Base-by-base conservation (phyloP, 1,140 invertebrate genomes). In the Venustaconcha ellipsiformis region DNA sequence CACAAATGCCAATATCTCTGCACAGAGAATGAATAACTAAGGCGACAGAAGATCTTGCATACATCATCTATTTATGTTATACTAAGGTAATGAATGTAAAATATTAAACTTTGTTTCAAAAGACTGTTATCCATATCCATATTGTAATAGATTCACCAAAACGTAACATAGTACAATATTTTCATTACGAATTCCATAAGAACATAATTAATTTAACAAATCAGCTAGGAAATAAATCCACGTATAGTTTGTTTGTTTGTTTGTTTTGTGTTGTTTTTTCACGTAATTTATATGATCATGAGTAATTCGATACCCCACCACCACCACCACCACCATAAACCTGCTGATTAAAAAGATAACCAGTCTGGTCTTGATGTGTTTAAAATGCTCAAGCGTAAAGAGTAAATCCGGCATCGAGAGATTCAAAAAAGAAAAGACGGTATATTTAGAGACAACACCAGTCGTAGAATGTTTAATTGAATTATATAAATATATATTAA, bases 1-100 rank as follows among this genome's bases (percentile, higher is more conserved):
- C 56, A 74, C 12, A 18, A 67, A 55, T 65, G 64, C 57, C 17
- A 74, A 14, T 18, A 74, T 67, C 30, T 14, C 72, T 37, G 72
- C 72, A 48, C 72, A 74, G 8, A 74, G n/a, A 67, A 74, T 74
- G 66, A 74, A 75, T 18, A 78, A 55, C 26, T 78, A 78, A 4
- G 70, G 55, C n/a, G 70, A 78, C 14, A 78, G 30, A 30, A 58
- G 69, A 67, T 78, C 70, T 14, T 78, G 76, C 30, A 67, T 65
- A 58, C 76, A 69, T 1, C 74, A 62, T 48, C 69, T 76, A 5
- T 58, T 17, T 26, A 71, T 58, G 14, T 57, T 23, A 26, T 67
- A 70, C 26, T 62, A 70, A 37, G 70, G 68, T n/a, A 67, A 76
- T 26, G 71, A 48, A 67, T 69, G 60, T 71, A 66, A n/a, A 70